These are phyloP conservation scores for Ancistrus triradiatus DNA, from an alignment of 2,113 vertebrate species.

Conservation along the genomic window DNA sequence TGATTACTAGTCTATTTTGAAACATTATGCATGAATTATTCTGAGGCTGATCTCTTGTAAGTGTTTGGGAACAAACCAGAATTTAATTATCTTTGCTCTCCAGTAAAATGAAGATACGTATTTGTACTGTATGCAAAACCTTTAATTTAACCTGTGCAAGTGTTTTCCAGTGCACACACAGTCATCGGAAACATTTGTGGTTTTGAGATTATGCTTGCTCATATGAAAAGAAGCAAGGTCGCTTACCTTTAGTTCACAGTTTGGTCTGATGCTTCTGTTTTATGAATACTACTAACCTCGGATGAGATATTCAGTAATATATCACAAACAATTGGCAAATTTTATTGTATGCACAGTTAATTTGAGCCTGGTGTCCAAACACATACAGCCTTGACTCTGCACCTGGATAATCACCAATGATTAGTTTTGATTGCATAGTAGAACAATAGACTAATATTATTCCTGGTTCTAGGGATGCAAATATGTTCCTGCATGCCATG, in stretches of 20 bases:
- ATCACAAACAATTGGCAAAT: no score
- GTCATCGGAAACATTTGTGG: slow-evolving; percentile 48
- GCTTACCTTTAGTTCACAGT: slow-evolving; percentile 19
- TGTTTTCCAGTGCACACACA: slow-evolving; percentile 29
- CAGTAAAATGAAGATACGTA: no score
- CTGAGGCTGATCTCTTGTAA: no score
- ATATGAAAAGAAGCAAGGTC: slow-evolving; percentile 22
- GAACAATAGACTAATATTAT: neutral
- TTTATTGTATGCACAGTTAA: neutral
- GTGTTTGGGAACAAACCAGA: no score
- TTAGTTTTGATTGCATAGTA: neutral
- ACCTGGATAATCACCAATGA: neutral
- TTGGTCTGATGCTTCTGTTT: slow-evolving; percentile 5
- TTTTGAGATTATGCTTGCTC: slow-evolving; percentile 36
- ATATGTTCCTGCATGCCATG: no score
- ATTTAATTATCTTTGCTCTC: no score
- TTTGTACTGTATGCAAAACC: no score
- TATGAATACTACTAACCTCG: neutral
- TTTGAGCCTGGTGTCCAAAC: neutral
- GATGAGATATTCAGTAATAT: no score
- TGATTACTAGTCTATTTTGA: neutral
- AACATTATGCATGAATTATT: no score
- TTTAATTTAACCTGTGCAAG: no score
- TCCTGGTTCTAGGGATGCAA: neutral
- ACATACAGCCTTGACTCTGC: neutral